Evolutionary conservation across 2,797 vertebrate genomes (phyloP), one percentile per base, ranked within the genome.

Genomic region (Ptychadena robeensis): DNA sequence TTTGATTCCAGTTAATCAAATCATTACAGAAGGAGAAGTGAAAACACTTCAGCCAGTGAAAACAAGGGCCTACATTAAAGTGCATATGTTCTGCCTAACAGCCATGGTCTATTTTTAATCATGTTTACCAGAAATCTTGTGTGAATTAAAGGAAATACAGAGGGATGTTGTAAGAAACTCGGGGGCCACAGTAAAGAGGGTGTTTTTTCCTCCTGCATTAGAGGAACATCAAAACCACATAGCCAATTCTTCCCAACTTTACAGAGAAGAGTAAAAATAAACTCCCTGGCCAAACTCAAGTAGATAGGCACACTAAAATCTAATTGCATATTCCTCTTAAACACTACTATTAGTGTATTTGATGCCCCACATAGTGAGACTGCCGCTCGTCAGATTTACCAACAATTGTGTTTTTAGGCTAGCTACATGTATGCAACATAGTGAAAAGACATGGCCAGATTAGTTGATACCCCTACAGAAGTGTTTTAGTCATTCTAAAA

Each of bases 71-170:
- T 82, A 86, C 86, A 86, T 75, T 80, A 82, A 76, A 82, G 88
- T 82, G 0, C 87, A 88, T 89, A 89, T 88, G 87, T 88, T 86
- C 91, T 93, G 93, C 92, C 91, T 83, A 22, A 28, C 0, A 10
- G 93, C 93, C 93, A 87, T 11, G 92, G 81, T 88, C 91, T 94
- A 93, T 93, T 94, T 94, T 93, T 93, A 94, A 93, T 89, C 87
- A 89, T 91, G 91, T 93, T 94, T 94, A 94, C 93, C 94, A 92
- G 93, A 93, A 94, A 93, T 93, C 90, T 91, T 89, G 90, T 90
- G 90, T 90, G 91, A 93, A 92, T 92, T 92, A 92, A 93, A 92
- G 92, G 92, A 93, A 94, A 93, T 90, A 89, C 32, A 73, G 82
- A 90, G 90, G 91, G 90, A 91, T 89, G 93, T 90, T 89, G 91